Percentiles rank a stretch among this genome's conserved stretches.
These are phyloP conservation scores for Tragulus kanchil DNA, from an alignment of 2,113 vertebrate genomes.

Conservation along the genomic window DNA sequence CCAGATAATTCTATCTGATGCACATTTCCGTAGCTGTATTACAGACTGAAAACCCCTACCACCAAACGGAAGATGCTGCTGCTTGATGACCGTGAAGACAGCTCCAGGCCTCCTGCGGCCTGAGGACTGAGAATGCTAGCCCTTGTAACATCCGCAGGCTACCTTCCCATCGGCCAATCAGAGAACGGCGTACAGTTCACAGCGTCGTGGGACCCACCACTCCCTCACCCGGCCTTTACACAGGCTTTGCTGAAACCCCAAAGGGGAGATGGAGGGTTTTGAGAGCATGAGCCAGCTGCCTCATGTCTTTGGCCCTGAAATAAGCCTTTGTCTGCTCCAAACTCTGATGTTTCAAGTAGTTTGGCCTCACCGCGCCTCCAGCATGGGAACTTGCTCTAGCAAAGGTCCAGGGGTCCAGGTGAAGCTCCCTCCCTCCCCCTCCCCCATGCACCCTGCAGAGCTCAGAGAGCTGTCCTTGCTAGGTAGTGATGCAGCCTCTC, in stretches of 20 bases:
- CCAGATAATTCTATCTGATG: background rate
- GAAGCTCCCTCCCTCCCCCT: no score
- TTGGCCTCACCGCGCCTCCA: background rate
- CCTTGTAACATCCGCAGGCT: background rate
- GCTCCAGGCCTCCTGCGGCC: background rate
- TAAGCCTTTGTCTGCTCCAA: background rate
- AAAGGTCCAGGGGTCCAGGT: background rate
- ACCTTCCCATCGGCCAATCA: background rate
- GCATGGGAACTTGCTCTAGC: background rate
- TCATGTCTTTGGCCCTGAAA: background rate
- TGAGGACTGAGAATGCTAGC: background rate
- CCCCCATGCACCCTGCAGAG: rapidly evolving
- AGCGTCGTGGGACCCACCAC: background rate
- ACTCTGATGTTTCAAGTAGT: background rate
- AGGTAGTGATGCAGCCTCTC: background rate
- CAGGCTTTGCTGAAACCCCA: background rate
- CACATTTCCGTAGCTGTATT: background rate
- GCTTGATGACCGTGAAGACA: background rate
- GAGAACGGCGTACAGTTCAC: background rate
- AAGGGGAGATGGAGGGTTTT: background rate
- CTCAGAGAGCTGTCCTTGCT: background rate
- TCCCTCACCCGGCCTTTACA: background rate
- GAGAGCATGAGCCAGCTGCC: background rate
- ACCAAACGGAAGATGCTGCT: background rate
- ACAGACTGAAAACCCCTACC: background rate